Evolutionary conservation across 2,888 invertebrate genomes (phyloP).

Genomic region (Eupithecia insigniata): DNA sequence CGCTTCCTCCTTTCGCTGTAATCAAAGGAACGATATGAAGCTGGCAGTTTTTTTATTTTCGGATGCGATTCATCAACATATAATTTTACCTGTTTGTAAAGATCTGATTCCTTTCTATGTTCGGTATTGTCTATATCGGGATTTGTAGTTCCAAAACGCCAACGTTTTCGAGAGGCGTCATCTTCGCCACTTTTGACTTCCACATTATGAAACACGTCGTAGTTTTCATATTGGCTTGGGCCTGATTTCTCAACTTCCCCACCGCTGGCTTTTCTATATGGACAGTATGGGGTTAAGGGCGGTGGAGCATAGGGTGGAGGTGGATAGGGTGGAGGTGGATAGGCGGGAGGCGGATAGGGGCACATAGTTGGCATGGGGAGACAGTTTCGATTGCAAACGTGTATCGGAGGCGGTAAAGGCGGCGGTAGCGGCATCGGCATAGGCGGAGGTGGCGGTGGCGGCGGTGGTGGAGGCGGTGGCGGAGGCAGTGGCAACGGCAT

Average conservation of each 20-base stretch:
- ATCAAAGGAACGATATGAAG: slow-evolving; percentile 56
- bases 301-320: slow-evolving; percentile 38
- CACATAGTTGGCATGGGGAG: slow-evolving; percentile 1
- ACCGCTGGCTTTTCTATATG: slow-evolving; percentile 41
- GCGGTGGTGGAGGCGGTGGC: not conserved
- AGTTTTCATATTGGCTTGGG: slow-evolving; percentile 52
- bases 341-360: not conserved
- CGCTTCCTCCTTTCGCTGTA: slow-evolving; percentile 63
- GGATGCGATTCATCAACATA: slow-evolving; percentile 42
- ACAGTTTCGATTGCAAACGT: slow-evolving; percentile 46
- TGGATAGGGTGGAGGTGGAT: slow-evolving; percentile 15
- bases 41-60: slow-evolving; percentile 48
- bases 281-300: slow-evolving; percentile 30
- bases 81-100: slow-evolving; percentile 54
- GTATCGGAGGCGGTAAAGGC: slow-evolving; percentile 37
- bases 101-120: slow-evolving; percentile 43
- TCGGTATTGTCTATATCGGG: slow-evolving; percentile 22
- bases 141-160: slow-evolving; percentile 32
- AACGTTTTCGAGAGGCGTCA: slow-evolving; percentile 35
- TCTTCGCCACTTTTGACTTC: slow-evolving; percentile 55
- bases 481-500: not conserved
- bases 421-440: not conserved
- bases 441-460: not conserved
- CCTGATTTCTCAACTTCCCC: slow-evolving; percentile 46
- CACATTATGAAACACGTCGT: slow-evolving; percentile 59